Evolutionary conservation across 2,888 invertebrate genomes (phyloP), one percentile per base, ranked within the genome.

Genomic region (Sympetrum striolatum): DNA sequence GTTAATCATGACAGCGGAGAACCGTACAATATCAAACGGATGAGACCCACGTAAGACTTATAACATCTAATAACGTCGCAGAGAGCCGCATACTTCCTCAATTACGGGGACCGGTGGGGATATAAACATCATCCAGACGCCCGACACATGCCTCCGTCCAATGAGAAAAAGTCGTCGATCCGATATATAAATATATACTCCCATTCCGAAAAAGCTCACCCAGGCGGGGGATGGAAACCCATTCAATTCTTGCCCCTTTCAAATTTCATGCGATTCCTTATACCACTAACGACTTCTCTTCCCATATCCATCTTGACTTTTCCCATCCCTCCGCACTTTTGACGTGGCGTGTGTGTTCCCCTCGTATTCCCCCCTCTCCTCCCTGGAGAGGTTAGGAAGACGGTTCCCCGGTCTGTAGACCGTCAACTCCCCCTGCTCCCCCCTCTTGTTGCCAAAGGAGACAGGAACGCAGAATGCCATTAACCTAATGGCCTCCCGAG

Each of bases 401-500:
- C 53, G 53, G 53, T 18, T 53, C 53, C 22, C 39, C 39, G 18
- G 81, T 48, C 81, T 14, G 25, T 73, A 73, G 73, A 73, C 73
- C 81, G 31, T 39, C 80, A 80, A 80, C 39, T 39, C 80, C 14
- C 31, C 25, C 53, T 0, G 3, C 18, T 22, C 64, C 5, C 58
- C 58, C 12, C 53, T 37, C 37, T 25, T 22, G 60, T 86, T 86
- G 58, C 86, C 60, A 37, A 86, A 86, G 86, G 82, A 82, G 82
- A 58, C 58, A 82, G 82, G 86, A 86, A 60, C 86, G 86, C 86
- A 60, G 86, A 86, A 86, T 86, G 86, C 86, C 86, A 86, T 86
- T 86, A 86, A 86, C 86, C 86, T 86, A 86, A 86, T 86, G 86
- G 86, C 86, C 86, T 86, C 86, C 86, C 37, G 86, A 86, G 86